A percentile compares a stretch with the other conserved stretches of the same genome.
Conservation (phyloP, 2,113 vertebrate genomes). For the Poicephalus meyeri region DNA sequence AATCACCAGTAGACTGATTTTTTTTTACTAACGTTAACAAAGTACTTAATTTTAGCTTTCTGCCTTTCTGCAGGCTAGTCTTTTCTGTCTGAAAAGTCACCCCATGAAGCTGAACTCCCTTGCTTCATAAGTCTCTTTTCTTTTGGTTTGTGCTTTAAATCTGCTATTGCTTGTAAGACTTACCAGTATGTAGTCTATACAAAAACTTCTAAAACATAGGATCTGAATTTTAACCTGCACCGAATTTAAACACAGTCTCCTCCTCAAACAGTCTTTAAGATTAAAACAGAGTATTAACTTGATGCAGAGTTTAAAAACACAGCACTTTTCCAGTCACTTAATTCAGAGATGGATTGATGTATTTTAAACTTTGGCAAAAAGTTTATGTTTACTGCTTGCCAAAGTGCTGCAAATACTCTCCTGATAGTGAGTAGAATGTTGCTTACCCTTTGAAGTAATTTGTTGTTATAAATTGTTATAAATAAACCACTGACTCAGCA, state of each 20-base stretch:
- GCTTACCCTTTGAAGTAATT: neutral
- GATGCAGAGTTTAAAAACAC: neutral
- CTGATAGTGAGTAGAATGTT: neutral
- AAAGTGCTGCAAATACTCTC: neutral
- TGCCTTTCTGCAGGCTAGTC: neutral
- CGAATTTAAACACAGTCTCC: neutral
- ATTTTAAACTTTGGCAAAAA: neutral
- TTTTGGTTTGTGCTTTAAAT: neutral
- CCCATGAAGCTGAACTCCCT: neutral
- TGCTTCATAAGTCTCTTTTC: neutral
- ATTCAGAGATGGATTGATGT: neutral
- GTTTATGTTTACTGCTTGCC: neutral
- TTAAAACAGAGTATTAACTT: neutral
- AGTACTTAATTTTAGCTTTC: neutral
- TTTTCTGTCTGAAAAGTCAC: neutral
- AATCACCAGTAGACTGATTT: neutral
- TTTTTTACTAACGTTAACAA: neutral
- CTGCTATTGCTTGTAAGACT: neutral
- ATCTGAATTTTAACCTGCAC: neutral
- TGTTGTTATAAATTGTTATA: neutral
- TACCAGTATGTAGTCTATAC: neutral
- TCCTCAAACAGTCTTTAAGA: neutral
- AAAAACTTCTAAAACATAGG: neutral
- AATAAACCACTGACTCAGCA: neutral
- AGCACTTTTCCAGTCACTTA: neutral